Evolutionary conservation across 1,140 invertebrate genomes (phyloP).

Genomic region (Drosophila ananassae): DNA sequence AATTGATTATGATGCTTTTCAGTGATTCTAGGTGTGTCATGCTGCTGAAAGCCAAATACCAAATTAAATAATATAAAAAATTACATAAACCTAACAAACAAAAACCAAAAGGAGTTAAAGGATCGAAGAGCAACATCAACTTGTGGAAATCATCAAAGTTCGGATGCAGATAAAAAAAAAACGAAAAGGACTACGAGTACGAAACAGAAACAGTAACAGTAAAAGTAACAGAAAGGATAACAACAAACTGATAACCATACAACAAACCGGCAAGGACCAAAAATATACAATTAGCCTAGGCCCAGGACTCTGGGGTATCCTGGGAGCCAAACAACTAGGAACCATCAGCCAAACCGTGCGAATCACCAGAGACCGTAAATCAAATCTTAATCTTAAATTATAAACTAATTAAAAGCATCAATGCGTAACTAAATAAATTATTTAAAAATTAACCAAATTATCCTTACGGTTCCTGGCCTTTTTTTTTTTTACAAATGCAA

Average conservation of each 20-base stretch:
- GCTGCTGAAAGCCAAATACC: slow-evolving; percentile 84
- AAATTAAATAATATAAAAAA: slow-evolving; percentile 69
- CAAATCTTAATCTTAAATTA: not conserved
- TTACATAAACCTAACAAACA: slow-evolving; percentile 30
- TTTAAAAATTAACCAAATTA: not conserved
- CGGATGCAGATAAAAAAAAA: slow-evolving; percentile 37
- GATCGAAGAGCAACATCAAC: slow-evolving; percentile 16
- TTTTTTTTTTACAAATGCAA: slow-evolving; percentile 49
- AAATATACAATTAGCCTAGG: slow-evolving; percentile 41
- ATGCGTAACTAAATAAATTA: not conserved
- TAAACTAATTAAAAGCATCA: not conserved
- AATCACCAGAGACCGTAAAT: slow-evolving; percentile 24
- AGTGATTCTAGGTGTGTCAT: slow-evolving; percentile 83
- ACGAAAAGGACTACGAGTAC: slow-evolving; percentile 50
- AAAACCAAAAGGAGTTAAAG: slow-evolving; percentile 20
- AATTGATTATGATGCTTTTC: slow-evolving; percentile 83
- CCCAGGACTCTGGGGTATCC: not conserved
- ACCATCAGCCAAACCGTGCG: slow-evolving; percentile 36
- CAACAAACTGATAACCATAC: slow-evolving; percentile 21
- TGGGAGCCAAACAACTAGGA: slow-evolving; percentile 11
- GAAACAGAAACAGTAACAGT: slow-evolving; percentile 13
- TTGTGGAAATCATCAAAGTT: slow-evolving; percentile 1
- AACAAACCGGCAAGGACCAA: slow-evolving; percentile 27
- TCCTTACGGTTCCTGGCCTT: slow-evolving; percentile 31
- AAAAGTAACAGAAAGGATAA: slow-evolving; percentile 3